These are phyloP conservation scores for Cabera pusaria DNA, from an alignment of 2,888 invertebrate species.

Conservation along the genomic window DNA sequence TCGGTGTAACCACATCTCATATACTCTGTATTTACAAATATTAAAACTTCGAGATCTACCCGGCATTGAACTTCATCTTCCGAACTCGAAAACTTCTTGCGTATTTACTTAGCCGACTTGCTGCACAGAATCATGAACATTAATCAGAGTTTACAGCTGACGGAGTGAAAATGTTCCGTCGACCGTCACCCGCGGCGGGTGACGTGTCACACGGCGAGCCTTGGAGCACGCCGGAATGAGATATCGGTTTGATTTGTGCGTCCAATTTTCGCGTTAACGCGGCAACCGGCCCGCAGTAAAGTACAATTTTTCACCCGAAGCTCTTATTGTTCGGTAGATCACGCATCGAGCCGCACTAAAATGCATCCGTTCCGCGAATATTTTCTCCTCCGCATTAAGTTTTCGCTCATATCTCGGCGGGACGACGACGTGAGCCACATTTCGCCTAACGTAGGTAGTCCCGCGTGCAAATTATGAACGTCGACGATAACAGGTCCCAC, in stretches of 20 bases:
- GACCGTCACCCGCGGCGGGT: too few species aligned
- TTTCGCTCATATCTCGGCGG: conserved; percentile 33
- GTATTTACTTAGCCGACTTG: conserved; percentile 56
- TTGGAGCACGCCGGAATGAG: conserved; percentile 33
- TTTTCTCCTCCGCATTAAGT: conserved; percentile 37
- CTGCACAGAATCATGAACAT: conserved; percentile 62
- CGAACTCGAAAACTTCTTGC: conserved; percentile 51
- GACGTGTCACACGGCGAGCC: too few species aligned
- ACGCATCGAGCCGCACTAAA: conserved; percentile 53
- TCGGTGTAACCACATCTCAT: too few species aligned
- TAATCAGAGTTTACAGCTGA: too few species aligned
- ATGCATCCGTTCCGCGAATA: conserved; percentile 51
- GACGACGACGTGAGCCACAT: conserved; percentile 8
- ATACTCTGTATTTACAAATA: too few species aligned
- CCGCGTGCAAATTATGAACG: conserved; percentile 3
- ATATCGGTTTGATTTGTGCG: conserved; percentile 57
- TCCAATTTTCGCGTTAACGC: conserved; percentile 45
- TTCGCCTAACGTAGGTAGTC: conserved; percentile 7
- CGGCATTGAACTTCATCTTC: conserved; percentile 52
- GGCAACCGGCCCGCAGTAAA: conserved; percentile 24
- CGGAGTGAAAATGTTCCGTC: too few species aligned
- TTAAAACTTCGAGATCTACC: conserved; percentile 47
- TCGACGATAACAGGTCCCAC: conserved; percentile 15
- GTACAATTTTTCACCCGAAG: conserved; percentile 35
- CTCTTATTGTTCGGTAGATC: conserved; percentile 47